phyloP scores from a whole-genome alignment of 2,888 invertebrate species.

The Acrobasis suavella region DNA sequence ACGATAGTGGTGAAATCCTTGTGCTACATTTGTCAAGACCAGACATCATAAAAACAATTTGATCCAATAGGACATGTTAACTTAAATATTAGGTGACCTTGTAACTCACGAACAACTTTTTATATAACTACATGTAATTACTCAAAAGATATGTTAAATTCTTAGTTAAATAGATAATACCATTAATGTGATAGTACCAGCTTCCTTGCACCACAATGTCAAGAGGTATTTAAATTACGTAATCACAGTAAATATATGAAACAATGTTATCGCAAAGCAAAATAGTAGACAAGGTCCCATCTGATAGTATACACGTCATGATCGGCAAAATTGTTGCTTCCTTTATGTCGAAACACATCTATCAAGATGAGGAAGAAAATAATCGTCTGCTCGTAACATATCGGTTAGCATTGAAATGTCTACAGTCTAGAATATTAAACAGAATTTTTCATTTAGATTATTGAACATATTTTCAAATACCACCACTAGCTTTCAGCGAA shows the following conservation, averaged over 20 bases:
- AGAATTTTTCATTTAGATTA: too few species aligned
- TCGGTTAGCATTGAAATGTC: constrained; percentile 13
- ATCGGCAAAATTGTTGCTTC: constrained; percentile 24
- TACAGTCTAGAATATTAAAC: constrained; percentile 5
- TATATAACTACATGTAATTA: not conserved
- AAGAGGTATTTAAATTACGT: constrained; percentile 11
- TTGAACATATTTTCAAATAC: too few species aligned
- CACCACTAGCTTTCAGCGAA: not conserved
- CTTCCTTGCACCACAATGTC: constrained; percentile 19
- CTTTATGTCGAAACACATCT: constrained; percentile 21
- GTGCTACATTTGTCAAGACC: too few species aligned
- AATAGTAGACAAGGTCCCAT: constrained; percentile 33
- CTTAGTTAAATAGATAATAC: constrained; percentile 1
- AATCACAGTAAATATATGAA: constrained; percentile 32
- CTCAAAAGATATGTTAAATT: not conserved
- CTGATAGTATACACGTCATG: constrained; percentile 29
- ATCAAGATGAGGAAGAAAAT: constrained; percentile 20
- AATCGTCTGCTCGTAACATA: constrained; percentile 9
- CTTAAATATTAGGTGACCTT: not conserved
- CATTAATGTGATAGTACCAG: not conserved
- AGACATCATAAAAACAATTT: not conserved
- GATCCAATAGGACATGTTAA: not conserved
- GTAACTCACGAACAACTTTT: not conserved
- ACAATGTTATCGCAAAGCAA: constrained; percentile 44
- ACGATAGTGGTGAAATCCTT: too few species aligned